Conservation (phyloP, 2,797 vertebrate species). For the Acanthornis magna region DNA sequence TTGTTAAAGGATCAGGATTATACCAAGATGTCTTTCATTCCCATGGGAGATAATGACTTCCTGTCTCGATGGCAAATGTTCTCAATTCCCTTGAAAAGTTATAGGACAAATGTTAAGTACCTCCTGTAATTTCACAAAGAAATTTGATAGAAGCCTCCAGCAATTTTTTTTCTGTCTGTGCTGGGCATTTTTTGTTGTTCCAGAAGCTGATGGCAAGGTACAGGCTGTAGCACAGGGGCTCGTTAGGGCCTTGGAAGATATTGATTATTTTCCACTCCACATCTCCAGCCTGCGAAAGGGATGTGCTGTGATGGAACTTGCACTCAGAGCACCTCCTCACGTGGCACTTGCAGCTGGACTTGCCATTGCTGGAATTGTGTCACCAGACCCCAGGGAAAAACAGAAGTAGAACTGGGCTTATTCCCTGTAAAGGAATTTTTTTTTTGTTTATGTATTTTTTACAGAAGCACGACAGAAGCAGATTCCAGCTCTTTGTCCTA, state of each 20-base stretch:
- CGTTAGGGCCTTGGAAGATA: constrained; percentile 3
- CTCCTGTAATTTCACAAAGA: background rate
- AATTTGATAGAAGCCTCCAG: background rate
- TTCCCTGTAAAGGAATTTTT: background rate
- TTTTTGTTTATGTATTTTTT: background rate
- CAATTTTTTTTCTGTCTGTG: background rate
- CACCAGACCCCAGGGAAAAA: background rate
- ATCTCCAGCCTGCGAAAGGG: background rate
- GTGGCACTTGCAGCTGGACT: background rate
- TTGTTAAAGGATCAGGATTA: background rate
- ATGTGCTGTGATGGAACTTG: background rate
- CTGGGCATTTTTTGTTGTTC: background rate
- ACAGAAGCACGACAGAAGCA: background rate
- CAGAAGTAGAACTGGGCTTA: background rate
- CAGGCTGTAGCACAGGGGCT: background rate
- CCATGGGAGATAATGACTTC: background rate
- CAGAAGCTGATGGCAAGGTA: background rate
- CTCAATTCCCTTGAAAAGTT: background rate
- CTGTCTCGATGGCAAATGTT: background rate
- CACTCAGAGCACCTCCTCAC: background rate
- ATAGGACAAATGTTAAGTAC: background rate
- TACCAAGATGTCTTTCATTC: background rate
- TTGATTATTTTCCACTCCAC: constrained; percentile 1
- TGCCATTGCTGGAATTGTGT: background rate
- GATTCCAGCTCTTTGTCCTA: background rate